Conservation (phyloP, 2,113 vertebrate genomes). For the Baryphthengus martii region DNA sequence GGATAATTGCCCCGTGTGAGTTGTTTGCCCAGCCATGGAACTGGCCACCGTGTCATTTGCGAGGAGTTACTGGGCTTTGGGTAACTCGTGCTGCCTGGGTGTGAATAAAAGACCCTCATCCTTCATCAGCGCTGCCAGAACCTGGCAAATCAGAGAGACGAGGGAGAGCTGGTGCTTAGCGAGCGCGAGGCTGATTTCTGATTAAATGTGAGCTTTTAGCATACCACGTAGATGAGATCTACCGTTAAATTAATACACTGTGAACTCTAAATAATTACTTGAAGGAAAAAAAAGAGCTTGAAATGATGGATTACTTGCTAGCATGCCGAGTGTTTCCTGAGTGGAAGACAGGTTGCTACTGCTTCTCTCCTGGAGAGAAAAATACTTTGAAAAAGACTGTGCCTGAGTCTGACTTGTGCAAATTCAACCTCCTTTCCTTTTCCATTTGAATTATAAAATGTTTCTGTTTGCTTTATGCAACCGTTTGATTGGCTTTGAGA, state of each 20-base stretch:
- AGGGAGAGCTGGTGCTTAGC: background rate
- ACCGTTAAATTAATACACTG: constrained; percentile 26
- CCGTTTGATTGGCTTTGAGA: background rate
- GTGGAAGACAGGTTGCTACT: background rate
- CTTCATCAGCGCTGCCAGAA: background rate
- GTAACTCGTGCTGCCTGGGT: background rate
- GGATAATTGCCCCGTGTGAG: rapidly evolving
- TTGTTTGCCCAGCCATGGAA: background rate
- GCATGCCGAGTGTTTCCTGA: background rate
- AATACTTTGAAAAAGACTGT: background rate
- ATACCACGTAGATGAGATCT: background rate
- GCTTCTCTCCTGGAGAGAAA: constrained; percentile 3
- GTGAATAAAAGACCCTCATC: background rate
- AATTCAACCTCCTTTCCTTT: background rate
- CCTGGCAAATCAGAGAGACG: background rate
- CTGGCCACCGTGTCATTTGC: rapidly evolving
- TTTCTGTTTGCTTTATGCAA: constrained; percentile 29
- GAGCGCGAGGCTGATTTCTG: background rate
- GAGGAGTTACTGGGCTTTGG: background rate
- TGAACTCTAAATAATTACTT: constrained; percentile 48
- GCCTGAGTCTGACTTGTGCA: background rate
- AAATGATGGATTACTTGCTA: background rate
- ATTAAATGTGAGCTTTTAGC: background rate
- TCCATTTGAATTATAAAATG: constrained; percentile 17
- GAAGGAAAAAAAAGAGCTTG: background rate